Percentiles rank a stretch among this genome's conserved stretches.
Evolutionary conservation across 2,888 invertebrate genomes (phyloP).

Genomic region (Ypsolopha sequella): DNA sequence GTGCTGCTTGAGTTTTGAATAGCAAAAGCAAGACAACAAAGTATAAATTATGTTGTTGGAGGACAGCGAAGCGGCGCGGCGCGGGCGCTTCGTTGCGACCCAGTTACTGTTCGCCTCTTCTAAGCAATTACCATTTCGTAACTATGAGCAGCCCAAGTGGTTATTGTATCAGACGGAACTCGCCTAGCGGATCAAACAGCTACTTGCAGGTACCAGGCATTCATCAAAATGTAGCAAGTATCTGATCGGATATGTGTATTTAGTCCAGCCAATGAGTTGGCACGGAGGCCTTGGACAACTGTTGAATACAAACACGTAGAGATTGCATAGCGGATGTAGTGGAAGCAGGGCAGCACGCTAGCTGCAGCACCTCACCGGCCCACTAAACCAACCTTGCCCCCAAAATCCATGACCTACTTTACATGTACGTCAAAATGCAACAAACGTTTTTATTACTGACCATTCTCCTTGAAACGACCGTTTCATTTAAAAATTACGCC

Average conservation of each 20-base stretch:
- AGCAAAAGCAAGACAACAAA: not conserved
- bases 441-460: slow-evolving; percentile 43
- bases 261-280: slow-evolving; percentile 49
- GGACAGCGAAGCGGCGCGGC: slow-evolving; percentile 4
- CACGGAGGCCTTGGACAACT: slow-evolving; percentile 55
- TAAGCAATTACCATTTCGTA: slow-evolving; percentile 14
- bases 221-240: slow-evolving; percentile 18
- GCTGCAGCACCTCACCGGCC: slow-evolving; percentile 19
- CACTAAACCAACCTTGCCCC: slow-evolving; percentile 53
- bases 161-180: slow-evolving; percentile 5
- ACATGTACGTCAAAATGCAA: slow-evolving; percentile 50
- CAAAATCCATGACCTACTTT: slow-evolving; percentile 65
- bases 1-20: not conserved
- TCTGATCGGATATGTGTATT: slow-evolving; percentile 46
- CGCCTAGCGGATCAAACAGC: not conserved
- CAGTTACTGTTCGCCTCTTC: slow-evolving; percentile 8
- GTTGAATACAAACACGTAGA: slow-evolving; percentile 39
- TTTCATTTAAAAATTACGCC: slow-evolving; percentile 14
- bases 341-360: slow-evolving; percentile 45
- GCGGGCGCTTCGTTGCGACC: slow-evolving; percentile 9
- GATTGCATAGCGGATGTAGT: slow-evolving; percentile 55
- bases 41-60: slow-evolving; percentile 1
- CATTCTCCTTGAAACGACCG: slow-evolving; percentile 32
- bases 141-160: slow-evolving; percentile 4
- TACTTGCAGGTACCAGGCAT: not conserved